phyloP scores from a whole-genome alignment of 2,888 invertebrate genomes.

The Gonocerus acuteangulatus region DNA sequence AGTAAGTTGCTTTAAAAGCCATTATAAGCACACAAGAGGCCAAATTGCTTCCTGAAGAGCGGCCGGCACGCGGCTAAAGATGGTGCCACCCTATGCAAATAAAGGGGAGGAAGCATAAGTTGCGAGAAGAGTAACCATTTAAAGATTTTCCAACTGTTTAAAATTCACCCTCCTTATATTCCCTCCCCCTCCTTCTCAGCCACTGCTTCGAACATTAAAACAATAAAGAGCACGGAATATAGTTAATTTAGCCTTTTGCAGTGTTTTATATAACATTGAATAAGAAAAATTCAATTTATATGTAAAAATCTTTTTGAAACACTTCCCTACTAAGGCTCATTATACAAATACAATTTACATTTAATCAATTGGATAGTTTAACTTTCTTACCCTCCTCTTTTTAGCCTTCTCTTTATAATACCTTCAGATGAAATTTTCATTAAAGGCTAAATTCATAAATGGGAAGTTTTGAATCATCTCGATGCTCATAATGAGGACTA shows the following conservation, averaged over 20 bases:
- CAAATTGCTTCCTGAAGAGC: too few relatives aligned
- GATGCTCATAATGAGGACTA: too few relatives aligned
- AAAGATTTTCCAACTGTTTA: conserved; percentile 18
- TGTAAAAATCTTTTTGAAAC: conserved; percentile 11
- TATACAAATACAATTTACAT: conserved; percentile 1
- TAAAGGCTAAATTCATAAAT: not conserved
- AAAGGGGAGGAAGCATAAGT: conserved; percentile 7
- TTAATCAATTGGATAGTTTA: not conserved
- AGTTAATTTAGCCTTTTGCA: conserved; percentile 8
- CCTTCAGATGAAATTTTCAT: not conserved
- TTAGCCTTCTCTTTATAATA: not conserved
- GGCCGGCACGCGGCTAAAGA: not conserved
- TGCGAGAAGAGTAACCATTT: not conserved
- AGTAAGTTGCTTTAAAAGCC: too few relatives aligned
- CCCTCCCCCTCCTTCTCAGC: not conserved
- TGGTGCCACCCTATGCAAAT: conserved; percentile 8
- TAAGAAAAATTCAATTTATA: conserved; percentile 11
- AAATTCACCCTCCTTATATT: conserved; percentile 8
- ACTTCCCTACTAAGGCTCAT: not conserved
- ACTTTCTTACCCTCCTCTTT: not conserved
- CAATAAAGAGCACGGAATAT: conserved; percentile 16
- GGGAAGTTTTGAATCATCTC: too few relatives aligned
- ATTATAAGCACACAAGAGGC: too few relatives aligned
- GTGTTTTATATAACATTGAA: conserved; percentile 11
- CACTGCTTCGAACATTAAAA: not conserved